Conservation (phyloP, 1,140 invertebrate genomes). For the Euura lappo region DNA sequence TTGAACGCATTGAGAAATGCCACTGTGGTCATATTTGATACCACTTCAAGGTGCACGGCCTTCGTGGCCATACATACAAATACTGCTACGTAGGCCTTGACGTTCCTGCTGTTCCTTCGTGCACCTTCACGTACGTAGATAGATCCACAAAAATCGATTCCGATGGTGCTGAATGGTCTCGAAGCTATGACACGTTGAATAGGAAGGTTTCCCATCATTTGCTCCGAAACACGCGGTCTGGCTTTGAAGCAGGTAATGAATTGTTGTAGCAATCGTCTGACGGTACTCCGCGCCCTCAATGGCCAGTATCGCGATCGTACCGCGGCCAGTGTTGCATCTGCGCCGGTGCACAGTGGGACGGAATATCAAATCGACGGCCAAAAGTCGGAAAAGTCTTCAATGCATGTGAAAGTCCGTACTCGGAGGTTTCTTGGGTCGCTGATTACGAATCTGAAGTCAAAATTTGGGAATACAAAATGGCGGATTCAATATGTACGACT, state of each 20-base stretch:
- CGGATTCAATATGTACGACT: no score
- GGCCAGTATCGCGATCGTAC: conserved; percentile 36
- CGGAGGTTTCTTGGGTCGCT: no score
- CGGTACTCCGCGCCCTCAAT: conserved; percentile 19
- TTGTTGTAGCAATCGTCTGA: conserved; percentile 24
- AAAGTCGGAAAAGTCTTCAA: no score
- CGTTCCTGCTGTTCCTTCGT: conserved; percentile 25
- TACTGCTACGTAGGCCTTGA: conserved; percentile 33
- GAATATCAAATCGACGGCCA: no score
- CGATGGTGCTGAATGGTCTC: conserved; percentile 40
- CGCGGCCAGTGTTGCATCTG: conserved; percentile 31
- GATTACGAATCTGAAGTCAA: no score
- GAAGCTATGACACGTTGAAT: conserved; percentile 31
- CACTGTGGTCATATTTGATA: conserved; percentile 26
- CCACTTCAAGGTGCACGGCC: conserved; percentile 31
- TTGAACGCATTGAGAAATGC: conserved; percentile 17
- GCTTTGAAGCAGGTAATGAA: conserved; percentile 36
- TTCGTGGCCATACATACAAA: conserved; percentile 32
- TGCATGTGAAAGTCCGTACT: no score
- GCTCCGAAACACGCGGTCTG: conserved; percentile 24
- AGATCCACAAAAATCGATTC: conserved; percentile 55
- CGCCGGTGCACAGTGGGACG: conserved; percentile 46
- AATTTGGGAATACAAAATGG: no score
- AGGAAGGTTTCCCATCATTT: conserved; percentile 42
- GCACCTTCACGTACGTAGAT: conserved; percentile 28